phyloP scores from a whole-genome alignment of 2,888 invertebrate species.

The Lepidonotus clava region DNA sequence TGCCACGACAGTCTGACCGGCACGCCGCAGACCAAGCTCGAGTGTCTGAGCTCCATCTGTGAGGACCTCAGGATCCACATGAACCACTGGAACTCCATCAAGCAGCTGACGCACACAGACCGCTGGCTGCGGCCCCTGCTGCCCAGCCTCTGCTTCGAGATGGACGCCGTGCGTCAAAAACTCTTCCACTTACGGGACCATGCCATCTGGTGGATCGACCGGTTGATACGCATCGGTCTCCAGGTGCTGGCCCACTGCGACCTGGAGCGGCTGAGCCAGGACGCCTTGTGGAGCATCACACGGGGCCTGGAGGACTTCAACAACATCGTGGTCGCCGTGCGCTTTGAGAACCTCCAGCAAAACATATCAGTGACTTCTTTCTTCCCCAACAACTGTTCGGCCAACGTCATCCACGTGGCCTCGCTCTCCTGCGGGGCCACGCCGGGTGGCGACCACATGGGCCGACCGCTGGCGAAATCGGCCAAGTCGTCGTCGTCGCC shows the following conservation, averaged over 20 bases:
- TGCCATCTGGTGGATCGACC: conserved; percentile 76
- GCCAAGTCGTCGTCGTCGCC: not conserved
- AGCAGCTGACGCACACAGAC: conserved; percentile 74
- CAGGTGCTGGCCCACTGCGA: conserved; percentile 79
- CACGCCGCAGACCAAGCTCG: conserved; percentile 72
- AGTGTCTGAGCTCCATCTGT: conserved; percentile 76
- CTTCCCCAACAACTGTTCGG: conserved; percentile 48
- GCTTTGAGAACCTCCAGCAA: conserved; percentile 53
- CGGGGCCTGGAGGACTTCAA: conserved; percentile 79
- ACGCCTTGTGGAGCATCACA: conserved; percentile 78
- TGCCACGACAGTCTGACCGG: conserved; percentile 69
- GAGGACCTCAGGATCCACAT: conserved; percentile 78
- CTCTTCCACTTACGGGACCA: conserved; percentile 70
- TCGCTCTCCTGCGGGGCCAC: not conserved
- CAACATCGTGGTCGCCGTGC: conserved; percentile 70
- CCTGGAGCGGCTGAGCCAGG: conserved; percentile 73
- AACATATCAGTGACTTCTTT: conserved; percentile 50
- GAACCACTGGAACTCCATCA: conserved; percentile 78
- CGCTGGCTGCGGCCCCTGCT: conserved; percentile 73
- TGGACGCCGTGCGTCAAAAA: conserved; percentile 70
- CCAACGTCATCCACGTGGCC: conserved; percentile 33
- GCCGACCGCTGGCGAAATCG: not conserved
- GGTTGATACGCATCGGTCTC: conserved; percentile 76
- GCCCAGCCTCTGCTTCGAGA: conserved; percentile 72
- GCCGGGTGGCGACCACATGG: not conserved